Percentiles rank a stretch among this genome's conserved stretches.
These are phyloP conservation scores for Macrochelys suwanniensis DNA, from an alignment of 2,797 vertebrate genomes.

Conservation along the genomic window DNA sequence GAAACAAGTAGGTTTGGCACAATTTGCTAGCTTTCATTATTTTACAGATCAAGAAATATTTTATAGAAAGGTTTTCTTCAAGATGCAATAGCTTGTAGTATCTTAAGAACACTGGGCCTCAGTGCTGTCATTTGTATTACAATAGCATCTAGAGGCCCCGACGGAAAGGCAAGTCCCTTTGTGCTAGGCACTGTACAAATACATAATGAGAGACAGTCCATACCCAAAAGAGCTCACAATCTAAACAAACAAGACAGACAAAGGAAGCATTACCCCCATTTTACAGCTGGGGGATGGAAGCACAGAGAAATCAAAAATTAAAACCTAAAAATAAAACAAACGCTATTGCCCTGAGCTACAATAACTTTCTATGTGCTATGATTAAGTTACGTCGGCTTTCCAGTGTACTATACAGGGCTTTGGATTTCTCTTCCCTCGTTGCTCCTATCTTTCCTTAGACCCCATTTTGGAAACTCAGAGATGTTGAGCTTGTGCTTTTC, in stretches of 20 bases:
- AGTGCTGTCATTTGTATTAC: neutral
- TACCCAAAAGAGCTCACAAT: neutral
- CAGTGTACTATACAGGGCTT: neutral
- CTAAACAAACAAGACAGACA: neutral
- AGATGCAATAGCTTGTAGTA: conserved; percentile 34
- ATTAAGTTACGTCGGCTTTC: neutral
- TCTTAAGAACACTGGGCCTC: neutral
- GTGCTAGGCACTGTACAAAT: neutral
- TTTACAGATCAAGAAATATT: neutral
- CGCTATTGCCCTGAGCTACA: neutral
- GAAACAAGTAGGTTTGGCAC: conserved; percentile 12
- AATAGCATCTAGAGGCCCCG: neutral
- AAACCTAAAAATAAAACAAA: neutral
- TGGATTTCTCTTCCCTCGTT: neutral
- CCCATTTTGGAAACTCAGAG: neutral
- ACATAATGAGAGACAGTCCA: neutral
- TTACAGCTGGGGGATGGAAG: neutral
- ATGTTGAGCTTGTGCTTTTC: neutral
- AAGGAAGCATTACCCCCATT: neutral
- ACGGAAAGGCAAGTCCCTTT: neutral
- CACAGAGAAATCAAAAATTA: neutral
- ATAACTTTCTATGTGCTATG: neutral
- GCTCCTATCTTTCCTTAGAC: neutral
- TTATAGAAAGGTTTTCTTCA: conserved; percentile 31
- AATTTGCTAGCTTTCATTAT: neutral